Percentiles rank a stretch among this genome's conserved stretches.
Conservation (phyloP, 2,113 vertebrate species). For the Tachycineta bicolor region DNA sequence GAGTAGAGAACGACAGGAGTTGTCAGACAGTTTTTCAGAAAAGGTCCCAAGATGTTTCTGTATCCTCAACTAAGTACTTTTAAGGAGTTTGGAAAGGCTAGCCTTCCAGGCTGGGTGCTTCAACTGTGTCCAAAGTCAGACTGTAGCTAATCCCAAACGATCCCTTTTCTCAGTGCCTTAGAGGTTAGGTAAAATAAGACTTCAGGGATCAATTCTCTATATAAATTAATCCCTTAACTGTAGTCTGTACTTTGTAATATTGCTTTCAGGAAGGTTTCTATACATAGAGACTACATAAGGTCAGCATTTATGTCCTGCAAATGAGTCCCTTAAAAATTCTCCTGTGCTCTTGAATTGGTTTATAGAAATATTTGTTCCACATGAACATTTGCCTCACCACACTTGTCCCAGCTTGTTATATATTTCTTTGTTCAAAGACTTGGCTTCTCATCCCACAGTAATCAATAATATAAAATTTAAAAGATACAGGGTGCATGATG, state of each 20-base stretch:
- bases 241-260: background rate
- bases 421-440: slow-evolving; percentile 65
- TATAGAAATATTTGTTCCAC: slow-evolving; percentile 64
- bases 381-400: slow-evolving; percentile 62
- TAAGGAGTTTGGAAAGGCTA: background rate
- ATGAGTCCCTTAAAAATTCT: slow-evolving; percentile 50
- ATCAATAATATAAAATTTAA: slow-evolving; percentile 50
- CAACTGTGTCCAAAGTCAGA: background rate
- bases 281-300: slow-evolving; percentile 36
- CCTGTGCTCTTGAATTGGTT: slow-evolving; percentile 53
- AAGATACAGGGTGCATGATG: slow-evolving; percentile 13
- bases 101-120: background rate
- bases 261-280: background rate
- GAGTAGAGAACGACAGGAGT: background rate
- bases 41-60: background rate
- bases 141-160: background rate
- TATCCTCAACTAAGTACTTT: background rate
- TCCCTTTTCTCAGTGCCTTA: background rate
- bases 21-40: background rate
- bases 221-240: background rate
- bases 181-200: background rate
- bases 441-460: slow-evolving; percentile 43
- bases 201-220: background rate
- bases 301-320: slow-evolving; percentile 51
- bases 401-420: slow-evolving; percentile 60